These are phyloP conservation scores for Tragelaphus imberbis DNA, from an alignment of 2,113 vertebrate species.

Conservation along the genomic window DNA sequence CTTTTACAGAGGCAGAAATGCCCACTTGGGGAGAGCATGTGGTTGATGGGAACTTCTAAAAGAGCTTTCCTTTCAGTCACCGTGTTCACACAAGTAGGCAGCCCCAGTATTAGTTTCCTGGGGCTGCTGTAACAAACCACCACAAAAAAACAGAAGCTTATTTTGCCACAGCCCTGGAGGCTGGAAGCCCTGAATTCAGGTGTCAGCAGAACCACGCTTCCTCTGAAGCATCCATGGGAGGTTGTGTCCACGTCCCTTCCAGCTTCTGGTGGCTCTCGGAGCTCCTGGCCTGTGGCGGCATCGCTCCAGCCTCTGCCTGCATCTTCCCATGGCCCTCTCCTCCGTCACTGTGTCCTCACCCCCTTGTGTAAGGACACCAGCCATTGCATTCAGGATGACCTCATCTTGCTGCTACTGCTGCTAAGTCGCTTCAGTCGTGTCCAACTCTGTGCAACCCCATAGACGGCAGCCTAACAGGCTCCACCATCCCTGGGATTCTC, in stretches of 20 bases:
- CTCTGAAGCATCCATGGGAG: not conserved
- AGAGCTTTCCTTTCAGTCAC: not conserved
- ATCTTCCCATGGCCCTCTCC: not conserved
- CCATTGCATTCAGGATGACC: not conserved
- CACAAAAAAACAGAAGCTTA: not conserved
- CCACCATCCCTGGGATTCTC: too few species aligned
- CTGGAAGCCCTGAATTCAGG: not conserved
- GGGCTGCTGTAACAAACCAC: not conserved
- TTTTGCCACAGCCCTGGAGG: not conserved
- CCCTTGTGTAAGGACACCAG: not conserved
- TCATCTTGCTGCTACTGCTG: not conserved
- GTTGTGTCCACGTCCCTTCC: not conserved
- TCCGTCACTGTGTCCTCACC: not conserved
- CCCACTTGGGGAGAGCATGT: accelerated
- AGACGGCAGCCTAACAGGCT: too few species aligned
- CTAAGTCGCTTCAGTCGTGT: too few species aligned
- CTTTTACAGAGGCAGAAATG: not conserved
- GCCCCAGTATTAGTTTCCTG: not conserved
- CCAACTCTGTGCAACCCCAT: too few species aligned
- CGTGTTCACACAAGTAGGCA: not conserved
- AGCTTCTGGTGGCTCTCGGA: not conserved
- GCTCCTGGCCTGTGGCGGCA: accelerated
- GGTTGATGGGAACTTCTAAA: not conserved
- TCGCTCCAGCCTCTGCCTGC: not conserved
- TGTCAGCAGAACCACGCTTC: accelerated